phyloP scores from a whole-genome alignment of 2,113 vertebrate species.

The Odontophorus gujanensis region DNA sequence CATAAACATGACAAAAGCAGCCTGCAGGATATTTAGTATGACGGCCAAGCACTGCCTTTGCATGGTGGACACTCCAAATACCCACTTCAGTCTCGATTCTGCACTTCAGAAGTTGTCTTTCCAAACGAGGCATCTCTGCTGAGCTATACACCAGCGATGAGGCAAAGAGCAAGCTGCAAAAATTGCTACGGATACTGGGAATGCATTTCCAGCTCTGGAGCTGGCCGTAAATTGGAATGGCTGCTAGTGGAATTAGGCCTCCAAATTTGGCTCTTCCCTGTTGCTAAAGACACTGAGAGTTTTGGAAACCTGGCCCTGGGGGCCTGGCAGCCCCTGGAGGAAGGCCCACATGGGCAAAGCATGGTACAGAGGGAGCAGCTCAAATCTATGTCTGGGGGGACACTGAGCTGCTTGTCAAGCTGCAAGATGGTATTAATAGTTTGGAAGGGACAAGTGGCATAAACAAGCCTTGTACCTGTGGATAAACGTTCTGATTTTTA shows the following conservation, averaged over 20 bases:
- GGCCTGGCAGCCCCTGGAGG: not conserved
- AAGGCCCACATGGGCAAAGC: not conserved
- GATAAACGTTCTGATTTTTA: not conserved
- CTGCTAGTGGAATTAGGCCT: not conserved
- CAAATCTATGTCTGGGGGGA: slow-evolving; percentile 23
- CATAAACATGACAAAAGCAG: not conserved
- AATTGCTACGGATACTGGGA: not conserved
- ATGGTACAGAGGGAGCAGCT: not conserved
- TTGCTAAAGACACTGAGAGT: not conserved
- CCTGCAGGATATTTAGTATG: not conserved
- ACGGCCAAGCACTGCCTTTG: not conserved
- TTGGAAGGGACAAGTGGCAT: slow-evolving; percentile 28
- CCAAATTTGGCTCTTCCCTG: not conserved
- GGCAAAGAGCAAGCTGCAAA: not conserved
- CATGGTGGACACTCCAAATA: not conserved
- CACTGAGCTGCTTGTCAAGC: not conserved
- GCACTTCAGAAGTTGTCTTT: not conserved
- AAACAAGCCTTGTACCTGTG: not conserved
- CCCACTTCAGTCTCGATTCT: not conserved
- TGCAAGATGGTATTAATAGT: not conserved
- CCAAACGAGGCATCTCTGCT: not conserved
- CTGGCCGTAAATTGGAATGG: not conserved
- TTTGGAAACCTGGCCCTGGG: not conserved
- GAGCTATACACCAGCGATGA: not conserved
- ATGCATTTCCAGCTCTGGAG: not conserved